These are phyloP conservation scores for Montipora foliosa DNA, from an alignment of 64 coral and sea anemone genomes.

Conservation along the genomic window DNA sequence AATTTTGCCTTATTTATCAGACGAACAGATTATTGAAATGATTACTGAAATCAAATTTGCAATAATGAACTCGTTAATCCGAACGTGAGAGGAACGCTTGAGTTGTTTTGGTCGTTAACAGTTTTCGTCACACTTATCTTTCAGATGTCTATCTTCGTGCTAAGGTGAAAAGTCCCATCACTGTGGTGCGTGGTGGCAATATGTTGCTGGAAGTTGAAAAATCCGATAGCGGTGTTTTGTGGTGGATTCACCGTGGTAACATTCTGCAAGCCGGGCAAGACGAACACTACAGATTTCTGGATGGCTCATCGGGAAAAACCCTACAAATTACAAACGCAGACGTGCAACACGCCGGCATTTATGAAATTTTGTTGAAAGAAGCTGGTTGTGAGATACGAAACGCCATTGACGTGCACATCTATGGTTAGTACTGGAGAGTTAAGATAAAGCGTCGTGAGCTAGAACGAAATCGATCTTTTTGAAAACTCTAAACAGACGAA, in stretches of 20 bases:
- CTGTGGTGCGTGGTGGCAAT: neutral
- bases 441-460: no score
- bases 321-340: neutral
- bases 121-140: neutral
- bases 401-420: neutral
- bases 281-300: neutral
- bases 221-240: conserved; percentile 24
- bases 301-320: neutral
- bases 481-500: no score
- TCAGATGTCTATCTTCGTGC: conserved; percentile 8
- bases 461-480: no score
- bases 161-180: neutral
- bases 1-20: no score
- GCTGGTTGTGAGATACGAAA: neutral
- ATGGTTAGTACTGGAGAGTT: neutral
- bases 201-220: neutral
- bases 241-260: conserved; percentile 4
- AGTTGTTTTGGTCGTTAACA: neutral
- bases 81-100: no score
- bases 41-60: no score
- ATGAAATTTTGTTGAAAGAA: conserved; percentile 1
- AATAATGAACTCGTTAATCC: no score
- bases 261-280: neutral
- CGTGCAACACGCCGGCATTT: neutral
- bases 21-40: no score